Evolutionary conservation across 2,888 invertebrate genomes (phyloP).

Genomic region (Epistrophe eligans): DNA sequence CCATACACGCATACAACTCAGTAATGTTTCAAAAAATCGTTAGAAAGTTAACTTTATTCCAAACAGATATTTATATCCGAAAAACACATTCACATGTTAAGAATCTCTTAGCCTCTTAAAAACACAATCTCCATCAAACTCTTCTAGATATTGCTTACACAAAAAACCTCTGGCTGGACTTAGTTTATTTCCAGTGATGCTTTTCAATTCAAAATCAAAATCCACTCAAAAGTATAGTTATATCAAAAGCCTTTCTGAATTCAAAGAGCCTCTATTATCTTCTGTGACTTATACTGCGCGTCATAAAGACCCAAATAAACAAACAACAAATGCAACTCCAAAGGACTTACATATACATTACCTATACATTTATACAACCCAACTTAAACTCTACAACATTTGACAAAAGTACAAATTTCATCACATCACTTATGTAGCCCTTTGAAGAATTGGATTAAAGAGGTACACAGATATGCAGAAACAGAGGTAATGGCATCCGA

Average conservation of each 20-base stretch:
- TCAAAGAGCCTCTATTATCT: neutral
- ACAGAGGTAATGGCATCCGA: neutral
- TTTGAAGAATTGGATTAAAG: neutral
- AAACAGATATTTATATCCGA: too few relatives aligned
- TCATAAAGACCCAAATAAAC: constrained; percentile 7
- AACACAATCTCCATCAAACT: neutral
- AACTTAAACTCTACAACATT: neutral
- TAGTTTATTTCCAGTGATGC: neutral
- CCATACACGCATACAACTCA: too few relatives aligned
- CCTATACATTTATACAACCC: too few relatives aligned
- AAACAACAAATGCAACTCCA: neutral
- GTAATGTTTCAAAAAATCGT: too few relatives aligned
- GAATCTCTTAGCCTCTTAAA: neutral
- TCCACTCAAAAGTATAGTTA: neutral
- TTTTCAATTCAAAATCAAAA: constrained; percentile 3
- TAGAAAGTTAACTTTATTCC: too few relatives aligned
- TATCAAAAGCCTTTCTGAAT: neutral
- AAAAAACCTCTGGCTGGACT: neutral
- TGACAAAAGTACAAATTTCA: constrained; percentile 35
- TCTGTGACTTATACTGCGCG: neutral
- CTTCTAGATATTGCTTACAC: neutral
- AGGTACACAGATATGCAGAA: neutral
- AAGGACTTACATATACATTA: neutral
- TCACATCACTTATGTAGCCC: constrained; percentile 14
- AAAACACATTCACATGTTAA: too few relatives aligned